phyloP scores from a whole-genome alignment of 1,140 invertebrate species.

The Sminthurides bifidus region DNA sequence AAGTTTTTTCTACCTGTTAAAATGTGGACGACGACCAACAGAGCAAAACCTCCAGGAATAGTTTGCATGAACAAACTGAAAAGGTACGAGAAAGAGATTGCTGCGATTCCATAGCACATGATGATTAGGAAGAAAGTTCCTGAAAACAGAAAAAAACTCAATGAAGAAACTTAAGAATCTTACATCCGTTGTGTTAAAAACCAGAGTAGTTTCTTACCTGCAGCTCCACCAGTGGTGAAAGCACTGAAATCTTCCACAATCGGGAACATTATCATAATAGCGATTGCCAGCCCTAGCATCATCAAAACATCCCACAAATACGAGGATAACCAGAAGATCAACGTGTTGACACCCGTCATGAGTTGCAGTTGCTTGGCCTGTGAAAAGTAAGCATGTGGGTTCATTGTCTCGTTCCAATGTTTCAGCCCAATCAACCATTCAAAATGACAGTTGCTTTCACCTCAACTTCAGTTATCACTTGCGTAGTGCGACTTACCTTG shows the following conservation, averaged over 20 bases:
- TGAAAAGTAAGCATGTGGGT: too few relatives aligned
- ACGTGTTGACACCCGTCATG: conserved; percentile 60
- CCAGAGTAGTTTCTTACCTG: conserved; percentile 31
- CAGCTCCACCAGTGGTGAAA: conserved; percentile 9
- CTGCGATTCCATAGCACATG: conserved; percentile 17
- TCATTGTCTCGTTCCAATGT: too few relatives aligned
- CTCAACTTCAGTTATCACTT: too few relatives aligned
- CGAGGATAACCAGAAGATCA: conserved; percentile 57
- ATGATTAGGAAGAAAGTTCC: conserved; percentile 20
- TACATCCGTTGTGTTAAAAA: too few relatives aligned
- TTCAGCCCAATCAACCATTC: too few relatives aligned
- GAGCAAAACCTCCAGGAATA: conserved; percentile 18
- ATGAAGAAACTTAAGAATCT: too few relatives aligned
- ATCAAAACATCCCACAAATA: conserved; percentile 59
- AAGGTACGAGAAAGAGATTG: conserved; percentile 25
- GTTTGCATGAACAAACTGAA: conserved; percentile 15
- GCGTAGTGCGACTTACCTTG: conserved; percentile 31
- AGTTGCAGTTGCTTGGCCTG: conserved; percentile 57
- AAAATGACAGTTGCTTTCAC: too few relatives aligned
- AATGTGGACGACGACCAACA: conserved; percentile 19
- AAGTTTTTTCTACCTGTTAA: conserved; percentile 12
- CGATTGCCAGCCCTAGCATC: conserved; percentile 45
- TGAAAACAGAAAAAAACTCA: too few relatives aligned
- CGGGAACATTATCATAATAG: conserved; percentile 21
- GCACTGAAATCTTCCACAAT: conserved; percentile 16